Conservation (phyloP, 2,888 invertebrate species). For the Heliconius aoede region DNA sequence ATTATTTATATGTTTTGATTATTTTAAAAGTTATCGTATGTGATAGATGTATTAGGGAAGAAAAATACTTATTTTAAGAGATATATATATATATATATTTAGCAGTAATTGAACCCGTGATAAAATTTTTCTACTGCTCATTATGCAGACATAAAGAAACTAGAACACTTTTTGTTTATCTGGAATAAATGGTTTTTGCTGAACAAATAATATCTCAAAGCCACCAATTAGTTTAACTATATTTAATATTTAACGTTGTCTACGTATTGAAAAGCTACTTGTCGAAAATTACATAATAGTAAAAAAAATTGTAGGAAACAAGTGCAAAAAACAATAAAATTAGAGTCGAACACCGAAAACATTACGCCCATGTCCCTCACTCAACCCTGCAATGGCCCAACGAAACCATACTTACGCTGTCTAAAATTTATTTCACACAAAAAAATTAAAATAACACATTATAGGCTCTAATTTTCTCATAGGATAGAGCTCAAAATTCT, state of each 20-base stretch:
- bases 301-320: neutral
- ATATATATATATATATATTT: too few species aligned
- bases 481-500: constrained; percentile 34
- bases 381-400: constrained; percentile 66
- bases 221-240: neutral
- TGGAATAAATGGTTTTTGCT: too few species aligned
- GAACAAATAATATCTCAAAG: neutral
- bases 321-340: constrained; percentile 65
- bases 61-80: too few species aligned
- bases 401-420: constrained; percentile 56
- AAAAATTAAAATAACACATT: constrained; percentile 29
- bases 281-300: too few species aligned
- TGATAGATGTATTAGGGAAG: too few species aligned
- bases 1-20: too few species aligned
- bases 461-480: neutral
- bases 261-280: too few species aligned
- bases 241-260: neutral
- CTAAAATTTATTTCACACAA: constrained; percentile 39
- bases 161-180: too few species aligned
- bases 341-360: constrained; percentile 64
- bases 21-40: too few species aligned
- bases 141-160: too few species aligned
- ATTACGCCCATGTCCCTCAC: constrained; percentile 70
- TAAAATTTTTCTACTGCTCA: too few species aligned
- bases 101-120: too few species aligned